Conservation (phyloP, 2,113 vertebrate species). For the Sylvicapra grimmia region DNA sequence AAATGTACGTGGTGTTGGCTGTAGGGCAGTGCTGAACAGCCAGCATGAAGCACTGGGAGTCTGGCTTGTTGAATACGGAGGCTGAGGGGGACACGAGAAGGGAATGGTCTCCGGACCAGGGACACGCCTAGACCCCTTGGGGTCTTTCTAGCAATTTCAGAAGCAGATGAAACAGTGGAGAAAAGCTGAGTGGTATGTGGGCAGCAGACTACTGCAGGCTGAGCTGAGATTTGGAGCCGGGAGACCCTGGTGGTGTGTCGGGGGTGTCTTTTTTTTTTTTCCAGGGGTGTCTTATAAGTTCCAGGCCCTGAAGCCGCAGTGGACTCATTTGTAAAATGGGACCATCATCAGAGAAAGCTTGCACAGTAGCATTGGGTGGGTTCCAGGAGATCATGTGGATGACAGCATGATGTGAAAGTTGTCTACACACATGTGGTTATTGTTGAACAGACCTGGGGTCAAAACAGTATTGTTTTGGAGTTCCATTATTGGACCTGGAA, state of each 20-base stretch:
- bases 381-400: neutral
- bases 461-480: neutral
- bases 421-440: neutral
- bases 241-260: neutral
- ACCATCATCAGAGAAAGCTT: neutral
- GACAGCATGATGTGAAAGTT: neutral
- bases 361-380: neutral
- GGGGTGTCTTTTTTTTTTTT: neutral
- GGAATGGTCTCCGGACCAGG: neutral
- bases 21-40: constrained; percentile 16
- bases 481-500: neutral
- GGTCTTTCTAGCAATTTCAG: neutral
- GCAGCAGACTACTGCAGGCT: neutral
- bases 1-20: constrained; percentile 18
- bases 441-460: neutral
- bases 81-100: neutral
- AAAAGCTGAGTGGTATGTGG: neutral
- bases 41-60: constrained; percentile 47
- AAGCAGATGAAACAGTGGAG: neutral
- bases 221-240: neutral
- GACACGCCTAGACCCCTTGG: neutral
- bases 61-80: neutral
- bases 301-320: neutral
- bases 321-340: neutral
- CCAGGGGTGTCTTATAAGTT: neutral